Conservation (phyloP, 1,140 invertebrate genomes). For the Chionoecetes opilio region DNA sequence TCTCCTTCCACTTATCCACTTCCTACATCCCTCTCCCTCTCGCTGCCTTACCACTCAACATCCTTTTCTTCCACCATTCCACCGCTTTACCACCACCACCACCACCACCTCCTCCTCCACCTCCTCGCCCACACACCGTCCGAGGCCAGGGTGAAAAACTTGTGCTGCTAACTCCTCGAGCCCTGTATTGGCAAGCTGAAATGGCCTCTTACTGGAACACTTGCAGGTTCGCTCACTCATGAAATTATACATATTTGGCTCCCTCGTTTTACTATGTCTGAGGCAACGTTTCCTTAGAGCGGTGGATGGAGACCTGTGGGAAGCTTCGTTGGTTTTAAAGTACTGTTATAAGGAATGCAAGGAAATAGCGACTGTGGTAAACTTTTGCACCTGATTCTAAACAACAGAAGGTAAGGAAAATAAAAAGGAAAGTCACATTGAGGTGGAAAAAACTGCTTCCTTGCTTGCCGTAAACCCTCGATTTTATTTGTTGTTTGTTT, state of each 20-base stretch:
- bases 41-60: no score
- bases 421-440: no score
- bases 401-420: no score
- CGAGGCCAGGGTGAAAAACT: neutral
- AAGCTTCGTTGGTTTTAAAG: neutral
- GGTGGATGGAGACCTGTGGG: neutral
- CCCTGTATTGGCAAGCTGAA: conserved; percentile 4
- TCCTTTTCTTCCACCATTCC: neutral
- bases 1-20: neutral
- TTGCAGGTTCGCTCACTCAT: neutral
- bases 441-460: no score
- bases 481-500: no score
- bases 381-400: no score
- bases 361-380: no score
- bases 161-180: neutral
- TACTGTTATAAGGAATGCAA: neutral
- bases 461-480: no score
- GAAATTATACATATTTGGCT: conserved; percentile 31
- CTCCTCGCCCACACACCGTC: neutral
- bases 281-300: neutral
- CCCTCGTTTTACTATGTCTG: neutral
- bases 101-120: neutral
- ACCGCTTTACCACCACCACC: neutral
- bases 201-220: conserved; percentile 6
- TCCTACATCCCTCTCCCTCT: neutral